Conservation (phyloP, 2,797 vertebrate species). For the Margarornis squamiger region DNA sequence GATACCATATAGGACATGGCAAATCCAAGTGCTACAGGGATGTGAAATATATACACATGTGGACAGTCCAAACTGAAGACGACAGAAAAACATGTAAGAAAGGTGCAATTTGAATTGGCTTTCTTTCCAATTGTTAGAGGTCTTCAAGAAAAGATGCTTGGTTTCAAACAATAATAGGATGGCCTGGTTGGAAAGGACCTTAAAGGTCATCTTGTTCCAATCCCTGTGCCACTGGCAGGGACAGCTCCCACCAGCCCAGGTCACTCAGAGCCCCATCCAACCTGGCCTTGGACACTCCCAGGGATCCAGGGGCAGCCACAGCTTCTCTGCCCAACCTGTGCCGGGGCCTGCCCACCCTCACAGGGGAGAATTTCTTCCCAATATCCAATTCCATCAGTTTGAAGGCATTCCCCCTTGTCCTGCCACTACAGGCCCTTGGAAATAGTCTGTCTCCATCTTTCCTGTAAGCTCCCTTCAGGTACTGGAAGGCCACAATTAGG, state of each 20-base stretch:
- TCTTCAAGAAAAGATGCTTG: neutral
- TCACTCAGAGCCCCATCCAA: neutral
- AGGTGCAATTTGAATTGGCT: neutral
- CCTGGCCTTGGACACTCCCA: accelerated
- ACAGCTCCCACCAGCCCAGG: neutral
- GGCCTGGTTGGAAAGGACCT: neutral
- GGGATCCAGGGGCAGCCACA: neutral
- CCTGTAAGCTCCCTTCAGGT: neutral
- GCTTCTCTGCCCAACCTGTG: neutral
- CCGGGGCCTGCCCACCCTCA: neutral
- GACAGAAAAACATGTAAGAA: neutral
- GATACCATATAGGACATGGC: accelerated
- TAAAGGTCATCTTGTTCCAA: neutral
- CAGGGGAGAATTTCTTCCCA: accelerated
- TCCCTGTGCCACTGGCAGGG: accelerated
- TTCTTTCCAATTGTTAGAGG: neutral
- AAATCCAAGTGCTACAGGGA: neutral
- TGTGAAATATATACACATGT: neutral
- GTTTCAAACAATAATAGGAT: neutral
- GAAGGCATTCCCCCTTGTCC: neutral
- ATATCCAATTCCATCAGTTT: neutral
- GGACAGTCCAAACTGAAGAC: neutral
- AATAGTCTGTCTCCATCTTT: neutral
- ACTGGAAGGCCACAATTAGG: neutral
- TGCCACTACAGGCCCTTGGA: neutral